Conservation (phyloP, 2,113 vertebrate genomes). For the Eurypyga helias region DNA sequence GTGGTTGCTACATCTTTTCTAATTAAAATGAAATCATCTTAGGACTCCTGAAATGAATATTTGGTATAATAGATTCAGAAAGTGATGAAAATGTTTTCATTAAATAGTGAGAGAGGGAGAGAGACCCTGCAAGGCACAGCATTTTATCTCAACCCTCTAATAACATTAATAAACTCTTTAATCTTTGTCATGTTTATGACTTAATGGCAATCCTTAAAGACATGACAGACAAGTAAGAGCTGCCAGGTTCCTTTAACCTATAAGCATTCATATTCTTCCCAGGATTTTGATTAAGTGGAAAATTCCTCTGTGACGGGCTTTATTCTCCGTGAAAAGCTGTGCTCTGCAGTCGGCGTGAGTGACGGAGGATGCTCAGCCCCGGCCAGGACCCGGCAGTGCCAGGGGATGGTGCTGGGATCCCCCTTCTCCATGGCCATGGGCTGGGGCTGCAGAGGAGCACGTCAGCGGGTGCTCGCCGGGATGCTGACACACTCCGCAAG, state of each 20-base stretch:
- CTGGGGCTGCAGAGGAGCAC: background rate
- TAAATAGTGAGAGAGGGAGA: constrained; percentile 69
- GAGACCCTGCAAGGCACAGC: constrained; percentile 79
- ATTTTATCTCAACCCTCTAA: constrained; percentile 80
- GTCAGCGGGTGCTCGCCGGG: no score
- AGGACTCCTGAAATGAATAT: constrained; percentile 75
- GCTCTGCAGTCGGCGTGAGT: rapidly evolving
- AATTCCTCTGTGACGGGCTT: background rate
- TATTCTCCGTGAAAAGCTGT: background rate
- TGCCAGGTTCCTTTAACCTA: constrained; percentile 63
- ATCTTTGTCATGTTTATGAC: constrained; percentile 79
- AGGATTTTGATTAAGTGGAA: constrained; percentile 32
- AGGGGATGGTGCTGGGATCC: background rate
- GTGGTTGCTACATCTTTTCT: constrained; percentile 69
- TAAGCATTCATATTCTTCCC: constrained; percentile 6
- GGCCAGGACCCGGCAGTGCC: rapidly evolving
- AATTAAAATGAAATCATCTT: constrained; percentile 80
- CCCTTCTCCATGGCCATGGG: rapidly evolving
- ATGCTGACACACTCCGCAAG: no score
- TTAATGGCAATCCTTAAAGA: constrained; percentile 78
- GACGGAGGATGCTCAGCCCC: background rate
- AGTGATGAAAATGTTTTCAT: constrained; percentile 83
- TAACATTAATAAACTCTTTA: constrained; percentile 84
- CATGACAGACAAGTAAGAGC: constrained; percentile 68
- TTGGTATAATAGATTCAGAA: constrained; percentile 76